These are phyloP conservation scores for Platichthys flesus DNA, from an alignment of 2,113 vertebrate genomes.

Conservation along the genomic window DNA sequence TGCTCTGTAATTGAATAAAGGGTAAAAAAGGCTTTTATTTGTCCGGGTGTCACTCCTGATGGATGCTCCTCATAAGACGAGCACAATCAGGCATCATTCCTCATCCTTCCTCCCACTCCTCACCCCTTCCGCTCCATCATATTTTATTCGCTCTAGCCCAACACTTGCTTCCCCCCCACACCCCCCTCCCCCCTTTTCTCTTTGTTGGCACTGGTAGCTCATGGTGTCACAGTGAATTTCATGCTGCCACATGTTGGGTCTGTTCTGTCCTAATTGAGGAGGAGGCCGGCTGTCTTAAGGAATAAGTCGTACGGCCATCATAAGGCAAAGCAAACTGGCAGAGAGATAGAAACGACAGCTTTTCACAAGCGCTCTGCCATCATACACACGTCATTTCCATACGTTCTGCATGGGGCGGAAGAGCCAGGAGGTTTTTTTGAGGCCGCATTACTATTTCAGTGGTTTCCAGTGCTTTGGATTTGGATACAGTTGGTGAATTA, in stretches of 20 bases:
- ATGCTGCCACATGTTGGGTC: constrained; percentile 60
- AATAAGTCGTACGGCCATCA: constrained; percentile 46
- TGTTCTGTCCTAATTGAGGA: constrained; percentile 65
- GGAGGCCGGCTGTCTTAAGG: constrained; percentile 47
- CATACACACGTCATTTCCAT: constrained; percentile 8
- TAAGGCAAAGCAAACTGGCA: constrained; percentile 9
- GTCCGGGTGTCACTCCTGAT: constrained; percentile 78
- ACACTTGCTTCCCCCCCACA: not conserved
- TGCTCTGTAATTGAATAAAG: constrained; percentile 75
- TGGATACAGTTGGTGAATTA: not conserved
- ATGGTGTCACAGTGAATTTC: constrained; percentile 65
- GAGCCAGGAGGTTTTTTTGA: not conserved
- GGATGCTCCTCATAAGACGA: constrained; percentile 84
- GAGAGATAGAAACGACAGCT: constrained; percentile 6
- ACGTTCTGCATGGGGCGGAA: constrained; percentile 2
- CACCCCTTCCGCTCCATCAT: constrained; percentile 64
- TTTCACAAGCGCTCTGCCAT: constrained; percentile 16
- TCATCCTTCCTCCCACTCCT: constrained; percentile 76
- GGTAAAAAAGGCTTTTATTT: constrained; percentile 67
- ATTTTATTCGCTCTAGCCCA: constrained; percentile 46
- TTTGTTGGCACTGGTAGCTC: constrained; percentile 37
- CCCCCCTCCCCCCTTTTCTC: not conserved
- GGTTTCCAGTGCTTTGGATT: constrained; percentile 12
- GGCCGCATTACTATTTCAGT: constrained; percentile 1
- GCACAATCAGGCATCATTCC: constrained; percentile 79